phyloP scores from a whole-genome alignment of 2,888 invertebrate species.

The Sialis lutaria region DNA sequence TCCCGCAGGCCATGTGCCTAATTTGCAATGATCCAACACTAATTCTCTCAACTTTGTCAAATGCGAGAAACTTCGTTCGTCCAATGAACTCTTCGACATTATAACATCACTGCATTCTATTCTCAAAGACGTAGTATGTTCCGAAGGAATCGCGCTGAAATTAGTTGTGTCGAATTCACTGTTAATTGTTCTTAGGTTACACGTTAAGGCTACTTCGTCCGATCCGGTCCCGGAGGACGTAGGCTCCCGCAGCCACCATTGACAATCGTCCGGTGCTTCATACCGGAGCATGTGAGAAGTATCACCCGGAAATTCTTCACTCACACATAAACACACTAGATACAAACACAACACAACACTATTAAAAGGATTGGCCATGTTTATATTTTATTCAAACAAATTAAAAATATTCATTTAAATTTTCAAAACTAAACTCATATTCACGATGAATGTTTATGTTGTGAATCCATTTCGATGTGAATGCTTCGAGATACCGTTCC shows the following conservation, averaged over 20 bases:
- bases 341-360: too few species aligned
- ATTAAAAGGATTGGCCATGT: too few species aligned
- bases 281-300: slow-evolving; percentile 32
- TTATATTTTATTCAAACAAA: too few species aligned
- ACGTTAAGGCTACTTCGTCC: slow-evolving; percentile 59
- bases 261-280: slow-evolving; percentile 76
- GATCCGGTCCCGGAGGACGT: slow-evolving; percentile 28
- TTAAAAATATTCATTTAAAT: too few species aligned
- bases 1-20: slow-evolving; percentile 64
- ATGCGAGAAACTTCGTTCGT: slow-evolving; percentile 63
- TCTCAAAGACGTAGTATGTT: slow-evolving; percentile 61
- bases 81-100: slow-evolving; percentile 61
- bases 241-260: slow-evolving; percentile 52
- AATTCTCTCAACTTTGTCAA: slow-evolving; percentile 63
- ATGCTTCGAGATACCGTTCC: too few species aligned
- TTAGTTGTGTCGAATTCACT: slow-evolving; percentile 79
- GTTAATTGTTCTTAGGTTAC: slow-evolving; percentile 68
- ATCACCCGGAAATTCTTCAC: slow-evolving; percentile 15
- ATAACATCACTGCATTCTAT: slow-evolving; percentile 68
- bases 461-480: too few species aligned
- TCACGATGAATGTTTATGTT: too few species aligned
- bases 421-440: too few species aligned
- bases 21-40: slow-evolving; percentile 71
- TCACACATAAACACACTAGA: too few species aligned
- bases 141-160: slow-evolving; percentile 71